Evolutionary conservation across 2,797 vertebrate genomes (phyloP), one percentile per base, ranked within the genome.

Genomic region (Sebastes matsubarae): DNA sequence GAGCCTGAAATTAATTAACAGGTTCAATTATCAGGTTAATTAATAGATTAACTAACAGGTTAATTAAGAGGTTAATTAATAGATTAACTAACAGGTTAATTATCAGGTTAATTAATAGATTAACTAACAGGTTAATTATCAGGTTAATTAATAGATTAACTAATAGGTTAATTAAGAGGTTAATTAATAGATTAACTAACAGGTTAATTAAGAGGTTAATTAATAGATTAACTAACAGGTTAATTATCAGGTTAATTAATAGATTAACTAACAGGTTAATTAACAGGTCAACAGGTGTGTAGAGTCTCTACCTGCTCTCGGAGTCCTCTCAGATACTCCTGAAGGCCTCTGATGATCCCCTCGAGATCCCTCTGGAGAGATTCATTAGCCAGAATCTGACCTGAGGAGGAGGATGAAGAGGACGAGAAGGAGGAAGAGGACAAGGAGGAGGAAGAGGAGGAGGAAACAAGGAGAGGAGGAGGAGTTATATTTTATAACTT

Each of bases 341-440:
- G 97, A 27, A 99, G 93, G 6, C 97, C 97, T 60, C 12, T 75
- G 77, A 98, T 97, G 76, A 98, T 94, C 9, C 95, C 95, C 93
- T 98, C 96, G 81, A 99, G 87, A 79, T 98, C 97, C 72, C 79
- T 95, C 91, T 98, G 98, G 50, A 98, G 92, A 8, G 95, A 95
- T 87, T 98, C 97, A 20, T 98, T 99, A 13, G 96, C 95, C 87
- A 96, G 94, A 84, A 98, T 98, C 87, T 98, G 98, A 93, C 97
- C 98, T 99, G 25, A 29, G 5, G 59, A 61, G 3, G 55, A 58
- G 50, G 9, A 8, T 3, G 32, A n/a, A 11, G 3, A 54, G 7
- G 20, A 8, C 2, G n/a, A 30, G 29, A 30, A 60, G 8, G 10
- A 5, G 8, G 20, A 12, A 3, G 29, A 54, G 1, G 22, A 16